Conservation (phyloP, 2,113 vertebrate species). For the Apodemus sylvaticus region DNA sequence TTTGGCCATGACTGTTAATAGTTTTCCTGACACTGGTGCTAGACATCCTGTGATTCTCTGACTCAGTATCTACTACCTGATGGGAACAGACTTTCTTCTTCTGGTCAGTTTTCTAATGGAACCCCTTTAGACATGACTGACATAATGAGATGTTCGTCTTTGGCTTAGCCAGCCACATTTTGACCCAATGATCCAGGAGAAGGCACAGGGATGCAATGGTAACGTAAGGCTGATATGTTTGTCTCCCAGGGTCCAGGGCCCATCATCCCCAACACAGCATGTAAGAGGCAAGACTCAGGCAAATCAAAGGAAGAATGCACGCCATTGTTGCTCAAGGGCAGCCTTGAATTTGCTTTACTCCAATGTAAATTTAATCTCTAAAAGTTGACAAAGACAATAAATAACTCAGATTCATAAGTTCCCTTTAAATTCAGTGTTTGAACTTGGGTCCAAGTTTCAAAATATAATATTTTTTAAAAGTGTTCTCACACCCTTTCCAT, state of each 20-base stretch:
- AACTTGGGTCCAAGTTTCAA: slow-evolving; percentile 80
- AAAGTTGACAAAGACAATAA: slow-evolving; percentile 70
- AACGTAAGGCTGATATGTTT: slow-evolving; percentile 77
- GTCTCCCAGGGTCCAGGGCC: slow-evolving; percentile 72
- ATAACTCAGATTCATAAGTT: slow-evolving; percentile 52
- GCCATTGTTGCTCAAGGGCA: slow-evolving; percentile 62
- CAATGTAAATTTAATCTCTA: slow-evolving; percentile 75
- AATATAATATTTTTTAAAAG: slow-evolving; percentile 42
- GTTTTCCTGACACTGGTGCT: not conserved
- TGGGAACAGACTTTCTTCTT: slow-evolving; percentile 28
- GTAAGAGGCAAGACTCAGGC: slow-evolving; percentile 68
- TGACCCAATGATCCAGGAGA: slow-evolving; percentile 47
- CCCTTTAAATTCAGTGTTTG: slow-evolving; percentile 56
- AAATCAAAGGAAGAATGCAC: slow-evolving; percentile 74
- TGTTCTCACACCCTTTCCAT: slow-evolving; percentile 82
- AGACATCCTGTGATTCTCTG: not conserved
- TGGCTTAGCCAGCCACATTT: slow-evolving; percentile 83
- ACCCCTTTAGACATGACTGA: slow-evolving; percentile 82
- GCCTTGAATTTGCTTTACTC: slow-evolving; percentile 66
- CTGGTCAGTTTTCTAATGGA: slow-evolving; percentile 63
- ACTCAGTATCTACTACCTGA: not conserved
- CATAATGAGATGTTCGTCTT: slow-evolving; percentile 84
- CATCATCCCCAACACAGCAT: slow-evolving; percentile 72
- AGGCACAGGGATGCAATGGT: slow-evolving; percentile 72
- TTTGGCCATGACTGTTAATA: not conserved